Evolutionary conservation across 2,888 invertebrate species (phyloP), one percentile per base, ranked within the genome.

Genomic region (Onchidella celtica): DNA sequence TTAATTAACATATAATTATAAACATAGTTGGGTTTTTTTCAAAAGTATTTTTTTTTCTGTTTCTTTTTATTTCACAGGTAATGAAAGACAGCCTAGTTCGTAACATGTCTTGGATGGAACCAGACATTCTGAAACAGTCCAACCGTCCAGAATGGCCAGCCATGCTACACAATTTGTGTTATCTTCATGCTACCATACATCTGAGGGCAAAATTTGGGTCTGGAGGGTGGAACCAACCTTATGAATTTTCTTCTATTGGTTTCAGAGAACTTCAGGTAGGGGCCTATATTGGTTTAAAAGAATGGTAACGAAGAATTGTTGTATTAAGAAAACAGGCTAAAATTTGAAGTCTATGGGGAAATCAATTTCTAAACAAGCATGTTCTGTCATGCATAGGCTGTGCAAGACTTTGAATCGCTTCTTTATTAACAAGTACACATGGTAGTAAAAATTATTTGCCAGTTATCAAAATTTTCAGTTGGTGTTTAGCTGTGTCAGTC

Each of bases 91-190:
- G 90, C 77, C 82, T 93, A 83, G 83, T 91, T 6, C 88, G 92
- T 17, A 89, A 89, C 3, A 91, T 93, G 85, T 85, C 86, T 9
- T 88, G 88, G 83, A 89, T 92, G 87, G 93, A 93, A 68, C 85
- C 90, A 14, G 93, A 93, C 84, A 88, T 92, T 34, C 85, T 93
- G 70, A 90, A 89, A 81, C 90, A 90, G 84, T 89, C 90, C 4
- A 85, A 85, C 4, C 86, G 91, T 11, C 83, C 88, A 0, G 92
- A 93, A 82, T 93, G 92, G 92, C 90, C 92, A 0, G 88, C 89
- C n/a, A 86, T 93, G 85, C 86, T 93, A 36, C 93, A 93, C 87
- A 93, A 93, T 85, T 86, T 93, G 81, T 92, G 91, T 86, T 92
- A 91, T 87, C 87, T 93, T 27, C 93, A 93, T 79, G 92, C 91